Evolutionary conservation across 1,140 invertebrate genomes (phyloP), one percentile per base, ranked within the genome.

Genomic region (Trypoxylus dichotomus): DNA sequence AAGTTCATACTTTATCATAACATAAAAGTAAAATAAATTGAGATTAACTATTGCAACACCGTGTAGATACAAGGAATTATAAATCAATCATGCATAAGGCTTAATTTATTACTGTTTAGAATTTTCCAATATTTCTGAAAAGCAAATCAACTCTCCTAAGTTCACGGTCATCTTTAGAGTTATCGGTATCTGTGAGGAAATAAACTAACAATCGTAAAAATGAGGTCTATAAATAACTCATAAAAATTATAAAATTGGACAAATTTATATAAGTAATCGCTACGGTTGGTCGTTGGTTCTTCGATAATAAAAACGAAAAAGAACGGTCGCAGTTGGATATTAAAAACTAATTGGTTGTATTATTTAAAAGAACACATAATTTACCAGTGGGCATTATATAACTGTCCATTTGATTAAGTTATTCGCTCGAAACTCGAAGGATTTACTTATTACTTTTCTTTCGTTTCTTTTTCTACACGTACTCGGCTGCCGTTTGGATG

Each of bases 341-440:
- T 77, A 72, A 77, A 58, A 77, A 77, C 77, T 77, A 77, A 77
- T 77, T 77, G 77, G 77, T 74, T 77, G 71, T 77, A 77, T 74
- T 77, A 77, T 77, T 74, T 77, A 77, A 77, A 74, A 68, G 73
- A 73, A 24, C 68, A 24, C 68, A 74, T 77, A 74, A 77, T 74
- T 77, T 77, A 77, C 72, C 19, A 25, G 41, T 24, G 11, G 19
- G 77, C 43, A 75, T 75, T 74, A 47, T 47, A 43, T 75, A 75
- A 27, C 41, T 47, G 41, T 75, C 41, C 41, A 47, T 74, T 75
- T 75, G 74, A 75, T 75, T 75, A 75, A 75, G 74, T 42, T 75
- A 54, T 75, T 75, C 27, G 60, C 60, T 68, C 60, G 60, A 24
- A 68, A 68, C 60, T 24, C 60, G 60, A 68, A 68, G 27, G 60